A percentile compares a stretch with the other conserved stretches of the same genome.
Evolutionary conservation across 2,888 invertebrate species (phyloP).

Genomic region (Eilema griseolum): DNA sequence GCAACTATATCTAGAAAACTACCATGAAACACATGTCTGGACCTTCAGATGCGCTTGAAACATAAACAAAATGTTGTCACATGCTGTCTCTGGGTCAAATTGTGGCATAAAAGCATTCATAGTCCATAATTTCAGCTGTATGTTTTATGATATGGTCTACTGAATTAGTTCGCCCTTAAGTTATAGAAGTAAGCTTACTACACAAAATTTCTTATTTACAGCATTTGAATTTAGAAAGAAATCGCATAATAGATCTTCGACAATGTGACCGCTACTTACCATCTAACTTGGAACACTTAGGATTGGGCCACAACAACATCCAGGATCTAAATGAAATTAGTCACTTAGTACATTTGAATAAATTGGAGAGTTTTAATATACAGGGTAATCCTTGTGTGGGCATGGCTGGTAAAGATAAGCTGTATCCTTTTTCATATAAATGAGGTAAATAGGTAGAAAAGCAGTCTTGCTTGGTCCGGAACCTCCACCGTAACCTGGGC

Average conservation of each 20-base stretch:
- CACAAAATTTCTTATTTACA: slow-evolving; percentile 66
- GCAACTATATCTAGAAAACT: neutral
- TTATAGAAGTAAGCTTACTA: neutral
- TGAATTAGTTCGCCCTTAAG: no score
- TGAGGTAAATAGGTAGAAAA: neutral
- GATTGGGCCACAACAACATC: slow-evolving; percentile 94
- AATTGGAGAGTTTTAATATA: slow-evolving; percentile 93
- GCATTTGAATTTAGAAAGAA: slow-evolving; percentile 95
- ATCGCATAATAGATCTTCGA: slow-evolving; percentile 93
- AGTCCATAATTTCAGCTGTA: no score
- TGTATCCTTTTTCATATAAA: slow-evolving; percentile 89
- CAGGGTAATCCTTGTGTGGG: slow-evolving; percentile 95
- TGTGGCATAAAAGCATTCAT: no score
- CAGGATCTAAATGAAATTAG: slow-evolving; percentile 95
- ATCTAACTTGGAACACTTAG: slow-evolving; percentile 90
- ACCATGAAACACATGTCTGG: neutral
- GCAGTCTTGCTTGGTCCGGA: no score
- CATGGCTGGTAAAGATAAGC: slow-evolving; percentile 90
- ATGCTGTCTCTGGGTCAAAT: no score
- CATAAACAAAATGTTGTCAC: neutral
- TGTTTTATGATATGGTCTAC: no score
- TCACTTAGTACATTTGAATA: slow-evolving; percentile 91
- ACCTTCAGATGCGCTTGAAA: neutral
- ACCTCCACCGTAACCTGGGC: no score
- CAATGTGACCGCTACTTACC: slow-evolving; percentile 95